Percentiles rank a stretch among this genome's conserved stretches.
Evolutionary conservation across 2,888 invertebrate species (phyloP).

Genomic region (Agrotis clavis): DNA sequence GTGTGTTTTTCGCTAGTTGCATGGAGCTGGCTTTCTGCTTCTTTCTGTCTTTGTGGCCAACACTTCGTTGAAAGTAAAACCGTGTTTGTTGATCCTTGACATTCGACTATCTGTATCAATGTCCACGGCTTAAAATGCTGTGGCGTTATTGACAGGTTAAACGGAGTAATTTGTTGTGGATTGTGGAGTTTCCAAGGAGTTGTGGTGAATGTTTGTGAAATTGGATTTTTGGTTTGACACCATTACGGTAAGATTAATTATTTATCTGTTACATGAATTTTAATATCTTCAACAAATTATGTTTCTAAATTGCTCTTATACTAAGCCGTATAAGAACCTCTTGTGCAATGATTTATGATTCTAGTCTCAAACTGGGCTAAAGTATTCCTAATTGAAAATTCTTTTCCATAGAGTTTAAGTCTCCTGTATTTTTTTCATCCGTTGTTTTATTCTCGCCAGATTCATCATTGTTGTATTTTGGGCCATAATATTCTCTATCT

Average conservation of each 20-base stretch:
- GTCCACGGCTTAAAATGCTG: slow-evolving; percentile 46
- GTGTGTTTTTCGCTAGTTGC: background rate
- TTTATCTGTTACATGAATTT: background rate
- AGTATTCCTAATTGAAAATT: too few species aligned
- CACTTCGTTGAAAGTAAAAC: slow-evolving; percentile 61
- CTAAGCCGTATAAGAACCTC: too few species aligned
- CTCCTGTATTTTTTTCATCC: too few species aligned
- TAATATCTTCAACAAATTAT: background rate
- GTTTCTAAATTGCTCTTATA: too few species aligned
- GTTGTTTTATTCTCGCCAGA: too few species aligned
- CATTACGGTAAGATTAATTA: background rate
- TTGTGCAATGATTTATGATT: too few species aligned
- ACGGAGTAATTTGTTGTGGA: slow-evolving; percentile 37
- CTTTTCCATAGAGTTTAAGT: too few species aligned
- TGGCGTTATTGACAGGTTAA: slow-evolving; percentile 45
- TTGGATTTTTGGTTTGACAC: slow-evolving; percentile 9
- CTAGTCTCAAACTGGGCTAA: too few species aligned
- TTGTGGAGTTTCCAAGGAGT: slow-evolving; percentile 27
- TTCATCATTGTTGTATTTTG: background rate
- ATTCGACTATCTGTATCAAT: slow-evolving; percentile 62
- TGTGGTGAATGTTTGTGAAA: slow-evolving; percentile 14
- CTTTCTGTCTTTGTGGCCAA: background rate
- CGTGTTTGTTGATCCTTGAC: slow-evolving; percentile 63
- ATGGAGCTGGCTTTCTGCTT: background rate
- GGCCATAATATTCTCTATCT: too few species aligned